Evolutionary conservation across 2,888 invertebrate genomes (phyloP).

Genomic region (Oscheius sp.): DNA sequence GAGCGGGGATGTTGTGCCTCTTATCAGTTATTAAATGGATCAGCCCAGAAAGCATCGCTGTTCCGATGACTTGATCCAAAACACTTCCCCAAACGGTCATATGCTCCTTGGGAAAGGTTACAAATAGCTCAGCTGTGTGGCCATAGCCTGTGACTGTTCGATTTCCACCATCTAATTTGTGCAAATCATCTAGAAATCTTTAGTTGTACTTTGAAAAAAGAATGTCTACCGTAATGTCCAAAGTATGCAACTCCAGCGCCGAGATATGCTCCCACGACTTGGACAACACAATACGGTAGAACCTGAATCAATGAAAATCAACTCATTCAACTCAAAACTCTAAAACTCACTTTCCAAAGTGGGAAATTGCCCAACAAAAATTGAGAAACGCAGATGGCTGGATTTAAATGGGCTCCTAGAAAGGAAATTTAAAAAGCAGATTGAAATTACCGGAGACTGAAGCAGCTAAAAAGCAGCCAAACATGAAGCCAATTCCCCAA

Average conservation of each 20-base stretch:
- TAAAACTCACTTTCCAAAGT: slow-evolving; percentile 18
- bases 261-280: slow-evolving; percentile 66
- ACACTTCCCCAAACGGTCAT: slow-evolving; percentile 72
- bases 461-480: slow-evolving; percentile 63
- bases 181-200: too few species aligned
- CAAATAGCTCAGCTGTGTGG: slow-evolving; percentile 74
- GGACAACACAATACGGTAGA: slow-evolving; percentile 50
- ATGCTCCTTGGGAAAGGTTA: slow-evolving; percentile 73
- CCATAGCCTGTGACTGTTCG: slow-evolving; percentile 68
- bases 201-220: too few species aligned
- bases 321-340: too few species aligned
- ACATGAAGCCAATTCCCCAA: slow-evolving; percentile 68
- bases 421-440: slow-evolving; percentile 4
- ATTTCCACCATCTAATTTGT: slow-evolving; percentile 70
- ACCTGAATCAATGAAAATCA: too few species aligned
- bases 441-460: slow-evolving; percentile 53
- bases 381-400: slow-evolving; percentile 61
- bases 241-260: slow-evolving; percentile 64
- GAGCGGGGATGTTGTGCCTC: slow-evolving; percentile 61
- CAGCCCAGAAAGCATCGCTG: slow-evolving; percentile 65
- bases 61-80: slow-evolving; percentile 73
- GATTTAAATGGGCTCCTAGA: slow-evolving; percentile 63
- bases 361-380: slow-evolving; percentile 59
- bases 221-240: slow-evolving; percentile 68
- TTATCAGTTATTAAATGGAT: slow-evolving; percentile 66